Conservation (phyloP, 1,140 invertebrate species). For the Drosophila ficusphila region DNA sequence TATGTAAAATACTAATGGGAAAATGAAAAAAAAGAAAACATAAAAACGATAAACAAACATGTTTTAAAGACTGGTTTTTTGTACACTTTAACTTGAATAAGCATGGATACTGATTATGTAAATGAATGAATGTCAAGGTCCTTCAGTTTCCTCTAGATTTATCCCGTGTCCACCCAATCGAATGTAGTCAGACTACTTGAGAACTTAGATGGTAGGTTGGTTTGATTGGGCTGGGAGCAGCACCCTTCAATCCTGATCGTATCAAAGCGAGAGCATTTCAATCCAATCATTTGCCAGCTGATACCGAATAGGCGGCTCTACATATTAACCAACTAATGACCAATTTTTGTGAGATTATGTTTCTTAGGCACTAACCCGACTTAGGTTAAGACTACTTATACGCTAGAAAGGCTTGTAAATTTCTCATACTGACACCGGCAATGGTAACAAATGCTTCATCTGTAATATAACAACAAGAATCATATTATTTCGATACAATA, state of each 20-base stretch:
- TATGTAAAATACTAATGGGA: slow-evolving; percentile 49
- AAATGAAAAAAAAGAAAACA: slow-evolving; percentile 31
- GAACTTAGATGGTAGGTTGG: slow-evolving; percentile 4
- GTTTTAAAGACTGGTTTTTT: slow-evolving; percentile 82
- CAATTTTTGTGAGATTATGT: slow-evolving; percentile 72
- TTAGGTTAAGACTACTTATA: slow-evolving; percentile 45
- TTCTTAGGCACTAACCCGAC: slow-evolving; percentile 55
- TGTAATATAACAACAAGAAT: slow-evolving; percentile 65
- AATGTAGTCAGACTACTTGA: slow-evolving; percentile 34
- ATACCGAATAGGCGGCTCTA: slow-evolving; percentile 13
- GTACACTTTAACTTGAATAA: slow-evolving; percentile 79
- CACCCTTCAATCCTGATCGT: slow-evolving; percentile 22
- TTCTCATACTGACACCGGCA: slow-evolving; percentile 57
- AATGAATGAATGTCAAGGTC: slow-evolving; percentile 49
- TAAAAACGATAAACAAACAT: slow-evolving; percentile 51
- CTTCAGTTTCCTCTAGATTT: slow-evolving; percentile 37
- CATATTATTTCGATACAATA: slow-evolving; percentile 64
- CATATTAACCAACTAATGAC: slow-evolving; percentile 68
- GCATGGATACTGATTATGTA: slow-evolving; percentile 73
- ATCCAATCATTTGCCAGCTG: slow-evolving; percentile 37
- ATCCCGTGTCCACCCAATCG: slow-evolving; percentile 17
- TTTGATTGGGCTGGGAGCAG: neutral
- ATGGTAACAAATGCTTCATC: slow-evolving; percentile 67
- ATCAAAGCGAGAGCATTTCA: slow-evolving; percentile 29
- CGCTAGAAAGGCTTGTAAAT: slow-evolving; percentile 70